Conservation (phyloP, 92 coral and sea anemone genomes). For the Galaxea fascicularis region DNA sequence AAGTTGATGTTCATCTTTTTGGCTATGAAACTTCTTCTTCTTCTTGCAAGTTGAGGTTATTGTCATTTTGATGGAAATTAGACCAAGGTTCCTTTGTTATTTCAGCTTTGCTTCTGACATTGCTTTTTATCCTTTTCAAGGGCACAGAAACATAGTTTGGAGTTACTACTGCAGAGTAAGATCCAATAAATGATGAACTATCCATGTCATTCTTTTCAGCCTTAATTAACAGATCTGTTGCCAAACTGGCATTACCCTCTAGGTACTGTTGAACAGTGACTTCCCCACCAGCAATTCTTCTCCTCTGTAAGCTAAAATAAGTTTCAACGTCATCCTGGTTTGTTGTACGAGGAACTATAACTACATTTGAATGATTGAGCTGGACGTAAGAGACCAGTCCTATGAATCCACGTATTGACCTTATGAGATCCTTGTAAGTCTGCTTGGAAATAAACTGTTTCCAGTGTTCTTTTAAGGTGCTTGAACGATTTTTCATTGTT, state of each 20-base stretch:
- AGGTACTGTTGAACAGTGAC: conserved; percentile 38
- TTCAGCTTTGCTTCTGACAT: too few relatives aligned
- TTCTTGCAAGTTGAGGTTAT: too few relatives aligned
- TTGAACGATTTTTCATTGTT: neutral
- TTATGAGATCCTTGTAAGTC: conserved; percentile 28
- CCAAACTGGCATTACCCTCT: conserved; percentile 26
- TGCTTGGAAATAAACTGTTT: conserved; percentile 34
- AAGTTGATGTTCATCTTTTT: conserved; percentile 19
- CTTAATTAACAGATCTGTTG: neutral
- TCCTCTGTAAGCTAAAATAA: conserved; percentile 42
- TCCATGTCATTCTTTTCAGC: neutral
- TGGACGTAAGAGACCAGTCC: neutral
- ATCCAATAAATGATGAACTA: conserved; percentile 8
- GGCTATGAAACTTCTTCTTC: neutral
- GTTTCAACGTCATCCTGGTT: conserved; percentile 49
- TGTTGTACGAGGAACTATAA: conserved; percentile 49
- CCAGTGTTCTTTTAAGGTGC: conserved; percentile 40
- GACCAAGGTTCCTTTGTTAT: too few relatives aligned
- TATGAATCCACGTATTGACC: conserved; percentile 27
- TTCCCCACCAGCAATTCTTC: conserved; percentile 45
- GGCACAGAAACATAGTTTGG: conserved; percentile 37
- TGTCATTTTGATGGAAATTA: too few relatives aligned
- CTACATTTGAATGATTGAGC: neutral
- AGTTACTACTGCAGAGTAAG: conserved; percentile 5
- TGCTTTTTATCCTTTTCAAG: conserved; percentile 18